These are phyloP conservation scores for Cyclophora albipunctata DNA, from an alignment of 2,888 invertebrate genomes.

Conservation along the genomic window DNA sequence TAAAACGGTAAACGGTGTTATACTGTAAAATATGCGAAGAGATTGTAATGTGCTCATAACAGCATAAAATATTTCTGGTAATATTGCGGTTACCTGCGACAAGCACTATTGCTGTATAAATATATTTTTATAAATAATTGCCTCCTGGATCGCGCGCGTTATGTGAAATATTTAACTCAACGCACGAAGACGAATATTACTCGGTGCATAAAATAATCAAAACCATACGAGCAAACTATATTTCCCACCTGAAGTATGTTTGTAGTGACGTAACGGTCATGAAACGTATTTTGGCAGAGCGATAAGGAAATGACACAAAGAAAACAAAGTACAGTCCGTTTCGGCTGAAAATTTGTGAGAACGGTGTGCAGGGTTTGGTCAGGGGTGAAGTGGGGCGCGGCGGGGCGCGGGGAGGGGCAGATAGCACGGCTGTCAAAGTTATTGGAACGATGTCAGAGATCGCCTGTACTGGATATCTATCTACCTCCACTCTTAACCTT, in stretches of 20 bases:
- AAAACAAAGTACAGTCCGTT: conserved; percentile 71
- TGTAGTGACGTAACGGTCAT: conserved; percentile 69
- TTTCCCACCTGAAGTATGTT: conserved; percentile 69
- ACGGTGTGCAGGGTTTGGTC: conserved; percentile 22
- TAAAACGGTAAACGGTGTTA: too few species aligned
- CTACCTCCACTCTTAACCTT: conserved; percentile 42
- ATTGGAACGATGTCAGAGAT: conserved; percentile 68
- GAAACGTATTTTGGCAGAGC: conserved; percentile 73
- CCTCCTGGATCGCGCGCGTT: conserved; percentile 8
- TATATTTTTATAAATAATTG: conserved; percentile 39
- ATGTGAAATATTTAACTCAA: conserved; percentile 6
- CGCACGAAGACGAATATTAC: conserved; percentile 6
- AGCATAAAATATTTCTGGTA: conserved; percentile 56
- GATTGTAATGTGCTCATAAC: conserved; percentile 44
- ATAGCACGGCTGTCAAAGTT: conserved; percentile 59
- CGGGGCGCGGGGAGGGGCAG: conserved; percentile 22
- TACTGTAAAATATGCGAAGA: conserved; percentile 23
- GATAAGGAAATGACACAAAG: conserved; percentile 76
- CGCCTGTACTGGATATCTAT: conserved; percentile 51
- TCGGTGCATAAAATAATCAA: conserved; percentile 34
- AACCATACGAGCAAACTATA: conserved; percentile 37
- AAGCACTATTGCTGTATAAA: conserved; percentile 50
- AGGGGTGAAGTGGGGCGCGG: conserved; percentile 26
- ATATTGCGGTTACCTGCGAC: conserved; percentile 56
- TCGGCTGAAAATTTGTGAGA: conserved; percentile 65